Conservation (phyloP, 2,113 vertebrate genomes). For the Rhabdomys dilectus region DNA sequence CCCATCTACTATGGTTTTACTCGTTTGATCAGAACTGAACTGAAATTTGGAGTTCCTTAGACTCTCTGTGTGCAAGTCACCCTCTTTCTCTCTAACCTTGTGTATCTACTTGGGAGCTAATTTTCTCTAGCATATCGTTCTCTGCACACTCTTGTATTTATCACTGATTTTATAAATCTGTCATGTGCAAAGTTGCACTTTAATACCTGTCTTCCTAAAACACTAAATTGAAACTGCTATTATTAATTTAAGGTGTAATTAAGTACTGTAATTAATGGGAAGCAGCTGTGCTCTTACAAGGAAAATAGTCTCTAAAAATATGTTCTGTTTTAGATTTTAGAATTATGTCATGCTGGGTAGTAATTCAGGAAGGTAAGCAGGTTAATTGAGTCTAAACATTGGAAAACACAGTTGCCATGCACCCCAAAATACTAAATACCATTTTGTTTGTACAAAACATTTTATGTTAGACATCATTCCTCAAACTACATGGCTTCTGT, state of each 20-base stretch:
- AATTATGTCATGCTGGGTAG: not conserved
- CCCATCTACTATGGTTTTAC: too few relatives aligned
- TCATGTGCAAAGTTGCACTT: not conserved
- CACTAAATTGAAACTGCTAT: slow-evolving; percentile 4
- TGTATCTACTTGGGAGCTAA: not conserved
- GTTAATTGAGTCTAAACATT: not conserved
- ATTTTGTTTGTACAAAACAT: not conserved
- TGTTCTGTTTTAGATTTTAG: not conserved
- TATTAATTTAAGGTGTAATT: slow-evolving; percentile 42
- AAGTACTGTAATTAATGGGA: slow-evolving; percentile 35
- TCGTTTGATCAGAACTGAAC: too few relatives aligned
- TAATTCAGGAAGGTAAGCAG: not conserved
- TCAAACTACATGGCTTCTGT: not conserved
- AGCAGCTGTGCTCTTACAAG: not conserved
- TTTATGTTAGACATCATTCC: not conserved
- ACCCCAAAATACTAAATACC: not conserved
- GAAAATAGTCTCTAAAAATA: slow-evolving; percentile 41
- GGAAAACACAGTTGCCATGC: not conserved
- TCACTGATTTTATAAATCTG: slow-evolving; percentile 28
- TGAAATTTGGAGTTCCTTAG: not conserved
- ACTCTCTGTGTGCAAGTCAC: not conserved
- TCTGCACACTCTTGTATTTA: not conserved
- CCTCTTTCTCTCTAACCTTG: not conserved
- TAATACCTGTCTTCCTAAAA: slow-evolving; percentile 23
- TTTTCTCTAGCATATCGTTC: not conserved